Evolutionary conservation across 2,113 vertebrate species (phyloP).

Genomic region (Callaeas wilsoni): DNA sequence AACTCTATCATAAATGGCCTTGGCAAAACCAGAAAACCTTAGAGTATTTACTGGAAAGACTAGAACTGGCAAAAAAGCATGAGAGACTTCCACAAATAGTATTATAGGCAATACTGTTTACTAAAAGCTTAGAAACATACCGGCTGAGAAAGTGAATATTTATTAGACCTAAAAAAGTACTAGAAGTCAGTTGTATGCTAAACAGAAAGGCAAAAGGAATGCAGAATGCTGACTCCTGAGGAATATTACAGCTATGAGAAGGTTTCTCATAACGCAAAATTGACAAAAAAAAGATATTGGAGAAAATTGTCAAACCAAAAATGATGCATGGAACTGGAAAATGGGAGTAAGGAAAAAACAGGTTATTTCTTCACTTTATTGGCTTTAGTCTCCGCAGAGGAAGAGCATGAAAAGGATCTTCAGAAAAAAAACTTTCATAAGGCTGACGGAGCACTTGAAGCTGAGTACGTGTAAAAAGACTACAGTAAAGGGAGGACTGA

Average conservation of each 20-base stretch:
- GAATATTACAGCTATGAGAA: neutral
- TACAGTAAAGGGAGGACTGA: neutral
- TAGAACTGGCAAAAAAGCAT: neutral
- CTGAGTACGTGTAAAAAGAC: neutral
- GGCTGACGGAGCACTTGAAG: neutral
- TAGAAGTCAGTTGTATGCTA: neutral
- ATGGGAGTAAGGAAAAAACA: neutral
- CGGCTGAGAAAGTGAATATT: neutral
- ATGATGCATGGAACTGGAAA: neutral
- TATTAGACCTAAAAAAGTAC: neutral
- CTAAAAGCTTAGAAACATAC: neutral
- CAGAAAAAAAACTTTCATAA: neutral
- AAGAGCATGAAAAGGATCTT: neutral
- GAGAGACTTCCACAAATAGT: neutral
- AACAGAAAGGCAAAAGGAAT: neutral
- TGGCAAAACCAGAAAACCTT: neutral
- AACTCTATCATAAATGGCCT: neutral
- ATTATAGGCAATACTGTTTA: neutral
- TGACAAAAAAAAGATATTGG: neutral
- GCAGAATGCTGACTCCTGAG: neutral
- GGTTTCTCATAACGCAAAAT: neutral
- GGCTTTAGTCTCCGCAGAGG: neutral
- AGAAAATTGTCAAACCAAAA: neutral
- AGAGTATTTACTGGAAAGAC: neutral
- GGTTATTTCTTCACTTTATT: neutral